Evolutionary conservation across 2,113 vertebrate genomes (phyloP).

Genomic region (Pyxicephalus adspersus): DNA sequence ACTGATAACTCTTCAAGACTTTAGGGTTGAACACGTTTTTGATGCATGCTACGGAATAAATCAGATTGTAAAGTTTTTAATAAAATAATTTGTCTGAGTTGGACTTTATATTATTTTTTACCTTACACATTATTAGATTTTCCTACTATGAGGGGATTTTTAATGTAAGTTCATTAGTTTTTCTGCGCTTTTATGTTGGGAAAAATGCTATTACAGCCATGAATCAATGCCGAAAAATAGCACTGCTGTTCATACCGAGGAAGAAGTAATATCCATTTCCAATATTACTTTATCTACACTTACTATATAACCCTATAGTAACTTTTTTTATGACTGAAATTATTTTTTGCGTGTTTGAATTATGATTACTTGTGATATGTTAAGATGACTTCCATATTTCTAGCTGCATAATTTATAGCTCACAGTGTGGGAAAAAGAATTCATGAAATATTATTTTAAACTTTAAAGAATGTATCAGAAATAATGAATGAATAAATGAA

Average conservation of each 20-base stretch:
- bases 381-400: too few relatives aligned
- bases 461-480: too few relatives aligned
- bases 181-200: background rate
- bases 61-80: too few relatives aligned
- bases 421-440: too few relatives aligned
- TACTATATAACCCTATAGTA: background rate
- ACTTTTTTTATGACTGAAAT: background rate
- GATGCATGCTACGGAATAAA: too few relatives aligned
- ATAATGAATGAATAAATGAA: too few relatives aligned
- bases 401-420: too few relatives aligned
- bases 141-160: slow-evolving; percentile 15
- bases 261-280: slow-evolving; percentile 13
- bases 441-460: too few relatives aligned
- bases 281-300: slow-evolving; percentile 13
- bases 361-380: background rate
- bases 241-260: slow-evolving; percentile 7
- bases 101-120: slow-evolving; percentile 13
- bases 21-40: too few relatives aligned
- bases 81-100: background rate
- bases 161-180: slow-evolving; percentile 21
- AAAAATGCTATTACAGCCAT: slow-evolving; percentile 14
- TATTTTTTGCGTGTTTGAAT: background rate
- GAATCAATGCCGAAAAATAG: slow-evolving; percentile 24
- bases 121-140: slow-evolving; percentile 15
- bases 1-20: too few relatives aligned